Conservation (phyloP, 2,888 invertebrate species). For the Drosophila nr. perissopoda region DNA sequence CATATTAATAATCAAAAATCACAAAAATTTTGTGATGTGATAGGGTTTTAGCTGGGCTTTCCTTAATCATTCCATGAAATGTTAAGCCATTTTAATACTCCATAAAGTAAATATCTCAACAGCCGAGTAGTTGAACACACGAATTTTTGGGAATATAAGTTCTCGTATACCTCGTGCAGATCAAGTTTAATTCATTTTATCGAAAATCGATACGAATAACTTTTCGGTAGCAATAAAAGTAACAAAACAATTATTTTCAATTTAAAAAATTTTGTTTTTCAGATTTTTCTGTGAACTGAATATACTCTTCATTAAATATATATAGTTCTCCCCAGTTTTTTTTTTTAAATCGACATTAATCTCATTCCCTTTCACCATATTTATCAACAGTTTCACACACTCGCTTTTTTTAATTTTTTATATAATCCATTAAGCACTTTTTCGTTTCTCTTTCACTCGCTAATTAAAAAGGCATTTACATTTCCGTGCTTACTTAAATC, state of each 20-base stretch:
- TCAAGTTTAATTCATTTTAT: no score
- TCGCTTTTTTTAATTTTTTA: not conserved
- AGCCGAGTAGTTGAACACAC: not conserved
- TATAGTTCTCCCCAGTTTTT: not conserved
- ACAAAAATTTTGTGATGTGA: rapidly evolving
- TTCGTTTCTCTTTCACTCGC: not conserved
- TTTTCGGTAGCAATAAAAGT: no score
- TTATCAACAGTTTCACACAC: not conserved
- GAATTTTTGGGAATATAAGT: not conserved
- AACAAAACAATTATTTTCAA: not conserved
- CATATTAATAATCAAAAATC: no score
- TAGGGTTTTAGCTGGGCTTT: not conserved
- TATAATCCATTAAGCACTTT: not conserved
- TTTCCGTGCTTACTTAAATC: not conserved
- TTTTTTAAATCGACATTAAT: not conserved
- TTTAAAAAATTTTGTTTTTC: not conserved
- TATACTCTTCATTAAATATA: not conserved
- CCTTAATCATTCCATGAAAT: not conserved
- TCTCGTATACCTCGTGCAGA: no score
- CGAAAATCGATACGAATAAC: no score
- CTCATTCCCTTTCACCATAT: not conserved
- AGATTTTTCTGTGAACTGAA: not conserved
- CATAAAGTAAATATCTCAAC: not conserved
- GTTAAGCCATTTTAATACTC: not conserved
- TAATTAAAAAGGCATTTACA: not conserved